These are phyloP conservation scores for Halictus ligatus DNA, from an alignment of 2,888 invertebrate species.

Conservation along the genomic window DNA sequence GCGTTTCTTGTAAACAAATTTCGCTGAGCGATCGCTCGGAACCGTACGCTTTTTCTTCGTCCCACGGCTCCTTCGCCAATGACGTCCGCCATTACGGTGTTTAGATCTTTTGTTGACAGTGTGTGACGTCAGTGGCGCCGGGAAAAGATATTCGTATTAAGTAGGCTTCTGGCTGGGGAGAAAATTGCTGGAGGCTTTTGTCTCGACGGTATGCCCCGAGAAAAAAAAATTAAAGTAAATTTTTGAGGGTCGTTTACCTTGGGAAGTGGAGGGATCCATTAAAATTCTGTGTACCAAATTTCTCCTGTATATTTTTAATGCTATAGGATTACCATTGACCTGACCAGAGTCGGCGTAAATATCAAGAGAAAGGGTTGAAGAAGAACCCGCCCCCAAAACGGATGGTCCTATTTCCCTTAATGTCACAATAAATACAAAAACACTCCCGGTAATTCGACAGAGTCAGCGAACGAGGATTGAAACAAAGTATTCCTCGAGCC, in stretches of 20 bases:
- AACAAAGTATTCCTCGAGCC: slow-evolving; percentile 13
- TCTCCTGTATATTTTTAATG: too few relatives aligned
- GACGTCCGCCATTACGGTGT: neutral
- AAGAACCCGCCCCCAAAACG: neutral
- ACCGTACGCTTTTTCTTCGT: slow-evolving; percentile 9
- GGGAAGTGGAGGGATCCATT: too few relatives aligned
- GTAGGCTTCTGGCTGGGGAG: neutral
- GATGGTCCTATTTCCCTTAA: neutral
- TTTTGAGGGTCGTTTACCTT: neutral
- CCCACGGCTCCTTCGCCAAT: neutral
- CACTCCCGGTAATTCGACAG: slow-evolving; percentile 9
- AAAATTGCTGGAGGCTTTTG: neutral
- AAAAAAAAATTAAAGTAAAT: too few relatives aligned
- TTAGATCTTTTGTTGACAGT: neutral
- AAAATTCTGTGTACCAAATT: too few relatives aligned
- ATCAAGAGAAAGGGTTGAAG: neutral
- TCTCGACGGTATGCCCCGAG: neutral
- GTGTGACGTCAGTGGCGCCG: neutral
- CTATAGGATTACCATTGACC: neutral
- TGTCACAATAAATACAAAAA: neutral
- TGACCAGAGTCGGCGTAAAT: neutral
- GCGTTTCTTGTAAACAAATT: slow-evolving; percentile 51
- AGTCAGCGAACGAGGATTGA: neutral
- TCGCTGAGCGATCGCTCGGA: slow-evolving; percentile 40
- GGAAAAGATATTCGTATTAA: neutral